These are phyloP conservation scores for Thysanoteuthis rhombus DNA, from an alignment of 2,888 invertebrate genomes.

Conservation along the genomic window DNA sequence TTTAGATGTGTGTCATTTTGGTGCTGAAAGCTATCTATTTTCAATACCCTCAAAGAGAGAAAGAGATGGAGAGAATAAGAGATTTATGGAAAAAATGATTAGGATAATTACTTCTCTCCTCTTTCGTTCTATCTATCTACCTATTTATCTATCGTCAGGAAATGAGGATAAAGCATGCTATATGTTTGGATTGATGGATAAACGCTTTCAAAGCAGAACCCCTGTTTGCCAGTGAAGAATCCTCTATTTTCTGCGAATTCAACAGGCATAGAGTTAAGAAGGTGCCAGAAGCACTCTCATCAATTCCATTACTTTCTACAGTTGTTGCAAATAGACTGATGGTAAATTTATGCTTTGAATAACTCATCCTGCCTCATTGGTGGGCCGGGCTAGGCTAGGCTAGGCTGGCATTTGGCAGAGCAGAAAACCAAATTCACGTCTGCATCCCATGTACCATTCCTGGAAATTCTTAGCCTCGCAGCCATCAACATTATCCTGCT, in stretches of 20 bases:
- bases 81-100: too few relatives aligned
- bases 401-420: background rate
- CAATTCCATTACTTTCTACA: background rate
- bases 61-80: too few relatives aligned
- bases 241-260: background rate
- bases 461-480: background rate
- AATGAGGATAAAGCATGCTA: background rate
- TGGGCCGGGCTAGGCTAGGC: rapidly evolving
- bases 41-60: too few relatives aligned
- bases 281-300: background rate
- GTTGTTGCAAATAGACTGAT: background rate
- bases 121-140: too few relatives aligned
- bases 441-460: background rate
- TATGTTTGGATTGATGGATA: background rate
- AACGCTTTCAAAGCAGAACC: background rate
- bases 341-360: background rate
- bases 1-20: too few relatives aligned
- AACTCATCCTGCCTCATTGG: background rate
- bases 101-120: too few relatives aligned
- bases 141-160: background rate
- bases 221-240: background rate
- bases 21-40: too few relatives aligned
- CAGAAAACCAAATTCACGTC: background rate
- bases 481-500: background rate
- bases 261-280: background rate